A percentile compares a stretch with the other conserved stretches of the same genome.
These are phyloP conservation scores for Sinocyclocheilus anophthalmus DNA, from an alignment of 2,113 vertebrate species.

Conservation along the genomic window DNA sequence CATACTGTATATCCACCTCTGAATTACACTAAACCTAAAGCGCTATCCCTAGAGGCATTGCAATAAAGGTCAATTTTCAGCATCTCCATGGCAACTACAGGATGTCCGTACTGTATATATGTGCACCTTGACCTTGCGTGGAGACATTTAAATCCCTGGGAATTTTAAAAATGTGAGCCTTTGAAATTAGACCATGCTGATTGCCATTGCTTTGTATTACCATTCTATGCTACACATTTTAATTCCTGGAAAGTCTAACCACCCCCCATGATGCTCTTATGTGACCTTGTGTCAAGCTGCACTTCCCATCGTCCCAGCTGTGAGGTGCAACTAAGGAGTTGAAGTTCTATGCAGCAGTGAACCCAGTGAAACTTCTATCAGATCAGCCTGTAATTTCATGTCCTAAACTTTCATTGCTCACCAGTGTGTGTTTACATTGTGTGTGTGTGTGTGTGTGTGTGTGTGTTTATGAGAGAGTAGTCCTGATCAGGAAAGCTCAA, in stretches of 20 bases:
- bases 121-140: neutral
- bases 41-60: neutral
- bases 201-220: neutral
- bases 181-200: neutral
- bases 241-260: conserved; percentile 25
- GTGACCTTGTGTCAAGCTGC: conserved; percentile 18
- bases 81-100: neutral
- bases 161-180: neutral
- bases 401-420: conserved; percentile 11
- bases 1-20: neutral
- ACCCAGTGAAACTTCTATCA: neutral
- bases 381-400: neutral
- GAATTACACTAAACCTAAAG: neutral
- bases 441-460: neutral
- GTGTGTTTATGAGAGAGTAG: neutral
- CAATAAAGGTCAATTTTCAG: neutral
- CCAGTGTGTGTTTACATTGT: too few species aligned
- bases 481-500: conserved; percentile 16
- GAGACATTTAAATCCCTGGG: neutral
- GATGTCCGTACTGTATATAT: neutral
- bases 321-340: neutral
- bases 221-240: neutral
- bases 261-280: neutral
- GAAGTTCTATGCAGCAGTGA: neutral
- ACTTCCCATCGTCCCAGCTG: neutral